Evolutionary conservation across 2,797 vertebrate genomes (phyloP), one percentile per base, ranked within the genome.

Genomic region (Spheniscus humboldti): DNA sequence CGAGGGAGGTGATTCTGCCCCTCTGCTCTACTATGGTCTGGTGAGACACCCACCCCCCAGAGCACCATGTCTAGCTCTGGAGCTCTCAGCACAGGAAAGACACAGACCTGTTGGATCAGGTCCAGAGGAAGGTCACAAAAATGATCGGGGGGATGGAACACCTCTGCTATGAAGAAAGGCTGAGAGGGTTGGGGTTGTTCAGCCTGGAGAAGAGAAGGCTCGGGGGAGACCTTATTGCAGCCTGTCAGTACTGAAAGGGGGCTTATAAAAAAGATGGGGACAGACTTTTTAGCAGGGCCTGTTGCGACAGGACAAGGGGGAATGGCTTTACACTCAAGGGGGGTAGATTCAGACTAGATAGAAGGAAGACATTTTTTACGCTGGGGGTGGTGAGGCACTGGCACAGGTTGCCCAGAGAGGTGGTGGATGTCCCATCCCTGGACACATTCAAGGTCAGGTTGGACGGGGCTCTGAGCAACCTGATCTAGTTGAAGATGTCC

Each of bases 151-250:
- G 33, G 23, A 7, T 43, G 31, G 39, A 73, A 17, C 39, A 24
- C 39, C 20, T 56, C 23, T 56, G 5, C 56, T 18, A 3, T 15
- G 43, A 37, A 3, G 22, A 60, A 5, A 60, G 43, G n/a, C n/a
- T 37, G 43, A 59, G 18, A 27, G 12, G 30, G 27, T 5, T 31
- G 20, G 16, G 20, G 20, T 24, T 31, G 16, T 31, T 76, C 56
- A 76, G n/a, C 16, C 73, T 75, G 16, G 20, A 60, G 43, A 56
- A 55, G 72, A 28, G 14, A 31, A 48, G 56, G 16, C n/a, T 37
- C 3, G 1, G 0, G 20, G 20, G 7, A 75, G 13, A 35, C 13
- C 24, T 45, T 57, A 10, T 13, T 12, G 33, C 14, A 3, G 18
- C 33, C 55, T 57, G 7, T 6, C 43, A 60, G 12, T 31, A 48